phyloP scores from a whole-genome alignment of 2,888 invertebrate species.

The Heterodera filipjevi region DNA sequence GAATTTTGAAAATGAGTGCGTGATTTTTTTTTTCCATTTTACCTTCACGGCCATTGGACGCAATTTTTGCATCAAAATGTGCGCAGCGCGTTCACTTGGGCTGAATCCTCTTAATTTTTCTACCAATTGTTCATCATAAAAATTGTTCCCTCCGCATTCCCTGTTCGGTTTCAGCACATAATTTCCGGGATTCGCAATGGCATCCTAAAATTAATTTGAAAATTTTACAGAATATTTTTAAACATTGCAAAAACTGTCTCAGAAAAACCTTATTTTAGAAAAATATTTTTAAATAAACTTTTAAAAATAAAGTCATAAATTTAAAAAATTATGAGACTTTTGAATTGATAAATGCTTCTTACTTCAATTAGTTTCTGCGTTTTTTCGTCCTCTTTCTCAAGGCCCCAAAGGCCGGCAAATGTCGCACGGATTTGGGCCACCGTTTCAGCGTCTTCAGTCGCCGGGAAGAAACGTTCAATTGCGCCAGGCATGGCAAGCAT shows the following conservation, averaged over 20 bases:
- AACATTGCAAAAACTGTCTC: no score
- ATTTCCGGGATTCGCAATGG: constrained; percentile 73
- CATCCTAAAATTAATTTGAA: no score
- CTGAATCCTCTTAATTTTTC: constrained; percentile 36
- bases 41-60: constrained; percentile 58
- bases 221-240: no score
- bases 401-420: constrained; percentile 86
- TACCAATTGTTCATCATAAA: constrained; percentile 73
- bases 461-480: constrained; percentile 74
- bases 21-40: neutral
- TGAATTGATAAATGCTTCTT: neutral
- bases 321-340: neutral
- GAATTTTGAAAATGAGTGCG: neutral
- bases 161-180: constrained; percentile 91
- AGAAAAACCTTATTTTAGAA: no score
- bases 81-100: constrained; percentile 40
- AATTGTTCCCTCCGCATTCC: constrained; percentile 92
- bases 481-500: constrained; percentile 79
- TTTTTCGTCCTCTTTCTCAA: constrained; percentile 71
- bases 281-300: no score
- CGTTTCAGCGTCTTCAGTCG: constrained; percentile 71
- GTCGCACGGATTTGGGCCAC: constrained; percentile 75
- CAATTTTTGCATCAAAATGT: constrained; percentile 58
- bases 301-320: neutral
- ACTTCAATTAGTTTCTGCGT: constrained; percentile 47